Base-by-base conservation (phyloP, 53 echinoderm and acorn worm genomes). In the Zoroaster sp. region DNA sequence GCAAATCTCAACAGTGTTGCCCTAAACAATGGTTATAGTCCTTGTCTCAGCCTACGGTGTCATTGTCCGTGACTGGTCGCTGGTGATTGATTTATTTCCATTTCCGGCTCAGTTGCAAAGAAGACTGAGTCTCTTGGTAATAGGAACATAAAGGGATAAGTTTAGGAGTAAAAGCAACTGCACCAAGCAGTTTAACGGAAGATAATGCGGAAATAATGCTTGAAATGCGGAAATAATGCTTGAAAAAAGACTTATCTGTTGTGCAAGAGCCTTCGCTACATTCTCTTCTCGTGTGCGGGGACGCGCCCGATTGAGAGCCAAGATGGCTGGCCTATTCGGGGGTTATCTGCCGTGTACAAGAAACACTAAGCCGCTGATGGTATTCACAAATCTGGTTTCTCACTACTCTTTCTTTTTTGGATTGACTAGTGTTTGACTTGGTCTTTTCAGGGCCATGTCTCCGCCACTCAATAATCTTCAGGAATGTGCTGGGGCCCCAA, bases 81-180 rank as follows among this genome's bases (percentile, higher is more conserved):
- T 68, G 31, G 44, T 40, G n/a, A 81, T 39, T 41, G 81, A 81
- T 81, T 81, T 67, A 41, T 66, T 81, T 36, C 67, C 81, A 25
- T 43, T 81, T 81, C 81, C 67, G 81, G 67, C 40, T 41, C 67
- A 66, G 65, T 80, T 80, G 80, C 66, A 80, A 66, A 80, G 80
- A 80, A 80, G 80, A 80, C 25, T 35, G 40, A 23, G 18, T 77
- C 54, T 11, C 31, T 4, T 18, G 54, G 34, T 77, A 28, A 77
- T 34, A 34, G 53, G 51, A 41, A 31, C 13, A 9, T 42, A 23
- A 77, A 33, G 35, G 53, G 77, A 77, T 53, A 33, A 77, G 77
- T 30, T 47, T 21, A 44, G 35, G 35, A 77, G 77, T 38, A 52
- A 10, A 45, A 20, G 54, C 33, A 77, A 53, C 35, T 20, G 54